phyloP scores from a whole-genome alignment of 2,797 vertebrate genomes.

The Podarcis siculus region DNA sequence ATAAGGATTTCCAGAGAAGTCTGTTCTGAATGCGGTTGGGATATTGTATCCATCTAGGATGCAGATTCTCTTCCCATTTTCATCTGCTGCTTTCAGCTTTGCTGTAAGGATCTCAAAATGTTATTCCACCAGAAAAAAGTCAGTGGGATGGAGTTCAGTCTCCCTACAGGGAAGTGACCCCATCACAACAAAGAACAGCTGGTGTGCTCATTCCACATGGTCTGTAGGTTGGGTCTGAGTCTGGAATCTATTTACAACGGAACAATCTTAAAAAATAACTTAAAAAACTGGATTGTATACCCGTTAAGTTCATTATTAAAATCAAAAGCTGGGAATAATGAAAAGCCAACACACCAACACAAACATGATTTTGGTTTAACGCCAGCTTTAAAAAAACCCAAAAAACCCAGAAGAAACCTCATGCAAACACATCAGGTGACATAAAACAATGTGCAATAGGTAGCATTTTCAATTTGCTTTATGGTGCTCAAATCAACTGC shows the following conservation, averaged over 20 bases:
- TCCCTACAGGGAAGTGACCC: conserved; percentile 14
- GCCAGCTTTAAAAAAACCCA: conserved; percentile 80
- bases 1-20: conserved; percentile 6
- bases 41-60: conserved; percentile 29
- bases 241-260: conserved; percentile 72
- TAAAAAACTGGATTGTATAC: conserved; percentile 76
- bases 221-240: conserved; percentile 42
- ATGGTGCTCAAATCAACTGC: conserved; percentile 42
- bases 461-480: conserved; percentile 84
- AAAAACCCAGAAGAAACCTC: conserved; percentile 85
- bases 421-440: conserved; percentile 93
- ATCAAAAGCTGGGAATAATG: conserved; percentile 76
- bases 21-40: neutral
- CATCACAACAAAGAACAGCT: conserved; percentile 49
- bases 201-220: conserved; percentile 52
- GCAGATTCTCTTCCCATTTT: conserved; percentile 23
- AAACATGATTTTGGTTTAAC: conserved; percentile 82
- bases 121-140: conserved; percentile 17
- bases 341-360: conserved; percentile 80
- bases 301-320: conserved; percentile 77
- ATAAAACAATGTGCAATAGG: conserved; percentile 82
- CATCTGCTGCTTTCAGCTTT: conserved; percentile 26
- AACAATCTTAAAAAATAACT: conserved; percentile 74
- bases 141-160: neutral
- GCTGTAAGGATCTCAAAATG: neutral